These are phyloP conservation scores for Aphaenogaster floridana DNA, from an alignment of 1,140 invertebrate species.

Conservation along the genomic window DNA sequence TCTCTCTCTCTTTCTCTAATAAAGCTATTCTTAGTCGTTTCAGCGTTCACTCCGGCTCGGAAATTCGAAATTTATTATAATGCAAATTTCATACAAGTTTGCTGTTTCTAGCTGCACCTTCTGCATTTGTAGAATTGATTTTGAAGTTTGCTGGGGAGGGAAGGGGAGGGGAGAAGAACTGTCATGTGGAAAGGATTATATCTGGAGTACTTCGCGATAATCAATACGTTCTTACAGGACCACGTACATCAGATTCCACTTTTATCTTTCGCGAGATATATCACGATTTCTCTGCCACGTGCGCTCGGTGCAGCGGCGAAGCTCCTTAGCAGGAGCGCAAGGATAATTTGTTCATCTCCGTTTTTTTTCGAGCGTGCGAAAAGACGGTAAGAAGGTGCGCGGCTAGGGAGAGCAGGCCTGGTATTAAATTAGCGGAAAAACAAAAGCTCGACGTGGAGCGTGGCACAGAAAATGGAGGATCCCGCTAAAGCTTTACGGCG, in stretches of 20 bases:
- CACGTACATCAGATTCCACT: not conserved
- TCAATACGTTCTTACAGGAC: not conserved
- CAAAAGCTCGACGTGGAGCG: constrained; percentile 55
- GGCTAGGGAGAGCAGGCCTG: constrained; percentile 4
- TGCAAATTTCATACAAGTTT: not conserved
- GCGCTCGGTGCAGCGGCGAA: not conserved
- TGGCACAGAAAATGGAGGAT: constrained; percentile 33
- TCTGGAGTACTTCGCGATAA: not conserved
- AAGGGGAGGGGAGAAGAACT: not conserved
- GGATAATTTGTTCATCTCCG: not conserved
- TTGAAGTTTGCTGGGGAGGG: not conserved
- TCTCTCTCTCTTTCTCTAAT: not conserved
- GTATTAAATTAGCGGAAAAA: constrained; percentile 34
- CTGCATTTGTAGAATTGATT: not conserved
- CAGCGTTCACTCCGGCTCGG: constrained; percentile 31
- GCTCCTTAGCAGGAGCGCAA: not conserved
- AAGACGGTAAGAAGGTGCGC: not conserved
- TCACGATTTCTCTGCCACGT: not conserved
- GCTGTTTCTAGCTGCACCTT: constrained; percentile 10
- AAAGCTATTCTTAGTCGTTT: constrained; percentile 21
- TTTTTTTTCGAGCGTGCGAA: not conserved
- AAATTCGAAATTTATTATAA: not conserved
- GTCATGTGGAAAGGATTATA: not conserved
- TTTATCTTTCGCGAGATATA: not conserved
- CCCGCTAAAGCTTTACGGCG: constrained; percentile 5